Percentiles rank a stretch among this genome's conserved stretches.
Conservation (phyloP, 1,140 invertebrate species). For the Meloidogyne floridensis region DNA sequence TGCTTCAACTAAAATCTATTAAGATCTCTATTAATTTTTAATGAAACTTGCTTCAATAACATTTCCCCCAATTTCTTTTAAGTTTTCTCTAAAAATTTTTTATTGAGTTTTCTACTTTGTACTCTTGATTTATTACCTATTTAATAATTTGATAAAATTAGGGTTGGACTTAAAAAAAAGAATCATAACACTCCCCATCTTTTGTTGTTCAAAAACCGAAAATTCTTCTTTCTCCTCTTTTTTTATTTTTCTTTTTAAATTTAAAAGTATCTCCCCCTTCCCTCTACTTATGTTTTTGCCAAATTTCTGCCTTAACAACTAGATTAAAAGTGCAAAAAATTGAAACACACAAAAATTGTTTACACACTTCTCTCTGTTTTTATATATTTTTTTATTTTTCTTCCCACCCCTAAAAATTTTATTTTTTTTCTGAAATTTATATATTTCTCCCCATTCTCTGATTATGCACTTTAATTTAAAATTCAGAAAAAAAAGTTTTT, state of each 20-base stretch:
- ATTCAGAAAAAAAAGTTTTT: background rate
- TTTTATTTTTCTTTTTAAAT: background rate
- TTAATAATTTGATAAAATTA: background rate
- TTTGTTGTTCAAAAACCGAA: background rate
- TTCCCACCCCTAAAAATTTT: no score
- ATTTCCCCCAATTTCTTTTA: no score
- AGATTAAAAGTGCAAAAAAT: slow-evolving; percentile 9
- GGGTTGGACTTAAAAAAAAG: background rate
- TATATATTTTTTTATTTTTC: background rate
- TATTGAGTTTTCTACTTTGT: slow-evolving; percentile 1
- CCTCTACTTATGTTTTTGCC: background rate
- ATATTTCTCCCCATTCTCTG: background rate
- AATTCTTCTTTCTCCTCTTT: background rate
- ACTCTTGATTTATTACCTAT: background rate
- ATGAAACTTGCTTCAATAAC: no score
- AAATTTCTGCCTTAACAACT: background rate
- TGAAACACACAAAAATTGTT: slow-evolving; percentile 2
- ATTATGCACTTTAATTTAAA: background rate
- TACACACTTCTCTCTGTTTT: background rate
- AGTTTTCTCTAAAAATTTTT: background rate
- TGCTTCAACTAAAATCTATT: background rate
- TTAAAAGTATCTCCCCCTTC: background rate
- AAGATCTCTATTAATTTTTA: no score
- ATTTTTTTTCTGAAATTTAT: slow-evolving; percentile 1
- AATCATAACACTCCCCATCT: background rate